Conservation (phyloP, 2,888 invertebrate species). For the Tolmerus cingulatus region DNA sequence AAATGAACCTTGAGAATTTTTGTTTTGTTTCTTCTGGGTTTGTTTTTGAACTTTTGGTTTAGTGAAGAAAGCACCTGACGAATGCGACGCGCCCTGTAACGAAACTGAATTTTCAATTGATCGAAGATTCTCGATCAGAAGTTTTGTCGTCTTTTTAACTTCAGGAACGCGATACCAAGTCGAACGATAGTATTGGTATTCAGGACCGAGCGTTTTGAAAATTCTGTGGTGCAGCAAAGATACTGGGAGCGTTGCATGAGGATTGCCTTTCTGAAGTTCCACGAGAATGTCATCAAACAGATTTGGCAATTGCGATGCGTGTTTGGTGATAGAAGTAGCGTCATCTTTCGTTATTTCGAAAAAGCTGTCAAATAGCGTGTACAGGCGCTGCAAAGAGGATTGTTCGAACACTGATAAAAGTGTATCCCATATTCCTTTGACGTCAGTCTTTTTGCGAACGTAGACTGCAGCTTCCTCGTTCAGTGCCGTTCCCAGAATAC, state of each 20-base stretch:
- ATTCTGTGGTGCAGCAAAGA: constrained; percentile 6
- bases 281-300: not conserved
- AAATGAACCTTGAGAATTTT: not conserved
- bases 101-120: not conserved
- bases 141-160: not conserved
- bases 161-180: constrained; percentile 18
- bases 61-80: not conserved
- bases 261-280: not conserved
- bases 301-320: not conserved
- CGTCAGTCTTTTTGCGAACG: not conserved
- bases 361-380: not conserved
- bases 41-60: not conserved
- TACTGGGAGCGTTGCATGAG: not conserved
- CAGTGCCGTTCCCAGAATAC: not conserved
- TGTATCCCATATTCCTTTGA: not conserved
- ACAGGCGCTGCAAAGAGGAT: not conserved
- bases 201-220: constrained; percentile 8
- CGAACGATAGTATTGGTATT: constrained; percentile 15
- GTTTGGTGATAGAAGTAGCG: too few relatives aligned
- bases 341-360: not conserved
- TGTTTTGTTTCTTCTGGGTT: not conserved
- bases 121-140: not conserved
- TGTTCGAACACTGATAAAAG: constrained; percentile 8
- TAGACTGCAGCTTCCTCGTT: not conserved
- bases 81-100: not conserved